Conservation (phyloP, 2,113 vertebrate species). For the Silurus meridionalis region DNA sequence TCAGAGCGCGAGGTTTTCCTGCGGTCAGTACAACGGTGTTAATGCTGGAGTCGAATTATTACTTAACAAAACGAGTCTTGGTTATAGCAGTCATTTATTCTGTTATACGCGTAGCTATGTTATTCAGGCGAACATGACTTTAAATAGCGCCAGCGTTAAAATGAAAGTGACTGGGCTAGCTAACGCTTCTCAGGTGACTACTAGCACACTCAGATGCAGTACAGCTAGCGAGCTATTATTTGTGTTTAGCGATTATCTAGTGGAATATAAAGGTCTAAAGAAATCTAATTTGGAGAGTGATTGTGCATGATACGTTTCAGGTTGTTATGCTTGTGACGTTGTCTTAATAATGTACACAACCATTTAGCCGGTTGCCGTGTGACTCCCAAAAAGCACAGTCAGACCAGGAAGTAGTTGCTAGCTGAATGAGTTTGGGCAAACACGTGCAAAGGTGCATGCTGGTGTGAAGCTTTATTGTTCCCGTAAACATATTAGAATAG, state of each 20-base stretch:
- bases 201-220: not conserved
- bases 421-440: constrained; percentile 43
- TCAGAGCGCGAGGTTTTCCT: not conserved
- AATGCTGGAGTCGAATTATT: not conserved
- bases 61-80: not conserved
- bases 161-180: constrained; percentile 25
- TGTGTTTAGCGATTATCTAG: not conserved
- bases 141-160: not conserved
- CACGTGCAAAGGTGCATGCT: constrained; percentile 49
- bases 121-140: not conserved
- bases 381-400: constrained; percentile 38
- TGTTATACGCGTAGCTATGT: not conserved
- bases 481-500: not conserved
- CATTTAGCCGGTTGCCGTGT: constrained; percentile 29
- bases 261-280: not conserved
- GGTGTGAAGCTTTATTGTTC: constrained; percentile 4
- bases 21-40: not conserved
- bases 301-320: not conserved
- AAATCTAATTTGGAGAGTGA: not conserved
- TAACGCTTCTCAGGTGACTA: not conserved
- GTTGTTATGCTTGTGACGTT: not conserved
- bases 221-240: not conserved
- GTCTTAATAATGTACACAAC: not conserved
- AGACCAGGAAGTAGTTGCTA: constrained; percentile 52
- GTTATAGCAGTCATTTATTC: not conserved